Evolutionary conservation across 2,888 invertebrate species (phyloP).

Genomic region (Eupithecia tripunctaria): DNA sequence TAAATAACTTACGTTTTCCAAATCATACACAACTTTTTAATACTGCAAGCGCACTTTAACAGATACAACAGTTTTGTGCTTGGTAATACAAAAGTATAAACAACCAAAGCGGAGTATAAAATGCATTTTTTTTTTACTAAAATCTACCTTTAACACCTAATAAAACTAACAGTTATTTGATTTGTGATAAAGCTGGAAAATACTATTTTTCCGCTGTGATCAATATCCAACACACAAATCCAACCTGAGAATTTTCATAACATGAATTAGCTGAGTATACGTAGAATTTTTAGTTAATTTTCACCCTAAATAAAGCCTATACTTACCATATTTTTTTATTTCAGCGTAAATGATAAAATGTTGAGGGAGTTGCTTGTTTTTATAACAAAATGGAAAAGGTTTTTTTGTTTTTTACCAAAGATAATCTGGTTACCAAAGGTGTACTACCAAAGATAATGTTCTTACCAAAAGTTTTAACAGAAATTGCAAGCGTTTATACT

Average conservation of each 20-base stretch:
- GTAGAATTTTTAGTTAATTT: background rate
- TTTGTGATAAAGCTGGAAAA: background rate
- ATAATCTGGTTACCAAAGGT: background rate
- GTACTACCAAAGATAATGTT: background rate
- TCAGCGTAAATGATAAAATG: background rate
- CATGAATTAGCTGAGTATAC: background rate
- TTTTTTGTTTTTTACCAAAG: too few relatives aligned
- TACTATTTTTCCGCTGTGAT: too few relatives aligned
- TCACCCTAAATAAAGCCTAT: too few relatives aligned
- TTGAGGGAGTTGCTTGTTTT: background rate
- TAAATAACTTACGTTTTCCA: background rate
- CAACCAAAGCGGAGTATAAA: conserved; percentile 33
- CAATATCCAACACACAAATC: background rate
- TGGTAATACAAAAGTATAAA: conserved; percentile 15
- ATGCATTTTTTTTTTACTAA: conserved; percentile 15
- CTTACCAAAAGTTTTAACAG: background rate
- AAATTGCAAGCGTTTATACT: background rate
- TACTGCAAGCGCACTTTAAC: conserved; percentile 6
- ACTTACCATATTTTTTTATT: background rate
- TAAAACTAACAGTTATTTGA: background rate
- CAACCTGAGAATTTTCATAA: background rate
- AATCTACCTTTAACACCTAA: background rate
- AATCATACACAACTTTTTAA: conserved; percentile 3
- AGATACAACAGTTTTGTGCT: conserved; percentile 21
- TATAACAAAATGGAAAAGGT: background rate